A percentile compares a stretch with the other conserved stretches of the same genome.
phyloP scores from a whole-genome alignment of 2,113 vertebrate species.

The Otis tarda region DNA sequence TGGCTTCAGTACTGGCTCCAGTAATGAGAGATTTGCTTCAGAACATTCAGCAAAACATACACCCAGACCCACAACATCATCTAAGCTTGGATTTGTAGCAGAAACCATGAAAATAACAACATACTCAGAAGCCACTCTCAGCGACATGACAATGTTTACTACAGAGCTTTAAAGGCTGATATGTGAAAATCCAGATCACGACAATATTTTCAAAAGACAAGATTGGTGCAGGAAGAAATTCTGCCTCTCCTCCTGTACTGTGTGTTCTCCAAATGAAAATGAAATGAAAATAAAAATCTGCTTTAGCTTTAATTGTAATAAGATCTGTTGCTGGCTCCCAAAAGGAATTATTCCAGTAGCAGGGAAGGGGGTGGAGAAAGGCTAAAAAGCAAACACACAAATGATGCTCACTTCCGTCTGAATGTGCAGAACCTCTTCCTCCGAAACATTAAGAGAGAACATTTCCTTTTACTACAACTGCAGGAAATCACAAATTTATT shows the following conservation, averaged over 20 bases:
- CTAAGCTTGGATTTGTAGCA: not conserved
- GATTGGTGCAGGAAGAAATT: not conserved
- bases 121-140: not conserved
- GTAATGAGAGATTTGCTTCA: not conserved
- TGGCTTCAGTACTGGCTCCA: not conserved
- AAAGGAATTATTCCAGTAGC: not conserved
- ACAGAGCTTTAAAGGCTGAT: not conserved
- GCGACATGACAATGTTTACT: not conserved
- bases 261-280: not conserved
- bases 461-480: conserved; percentile 29
- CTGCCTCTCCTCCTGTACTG: not conserved
- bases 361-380: not conserved
- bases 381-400: not conserved
- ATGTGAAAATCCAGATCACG: not conserved
- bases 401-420: not conserved
- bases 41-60: not conserved
- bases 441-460: not conserved
- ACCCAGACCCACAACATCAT: not conserved
- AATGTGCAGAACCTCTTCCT: not conserved
- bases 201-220: not conserved
- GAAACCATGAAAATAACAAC: not conserved
- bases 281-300: not conserved
- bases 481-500: conserved; percentile 9
- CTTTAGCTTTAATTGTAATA: not conserved
- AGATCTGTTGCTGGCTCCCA: not conserved